Evolutionary conservation across 2,888 invertebrate genomes (phyloP).

Genomic region (Acanthosepion pharaonis): DNA sequence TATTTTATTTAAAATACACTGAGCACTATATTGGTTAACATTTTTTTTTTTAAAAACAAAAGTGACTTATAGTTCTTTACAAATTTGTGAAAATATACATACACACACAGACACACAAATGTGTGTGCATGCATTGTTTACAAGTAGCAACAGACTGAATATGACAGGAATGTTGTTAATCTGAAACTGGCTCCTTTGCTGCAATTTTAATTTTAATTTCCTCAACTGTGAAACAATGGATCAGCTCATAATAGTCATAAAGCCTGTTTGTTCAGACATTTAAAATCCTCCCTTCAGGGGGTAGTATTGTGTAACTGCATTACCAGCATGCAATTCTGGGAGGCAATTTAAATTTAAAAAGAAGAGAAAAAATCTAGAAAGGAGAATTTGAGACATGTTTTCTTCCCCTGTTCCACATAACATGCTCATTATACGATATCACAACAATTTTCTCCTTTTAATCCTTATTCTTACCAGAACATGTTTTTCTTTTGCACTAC

Average conservation of each 20-base stretch:
- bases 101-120: too few species aligned
- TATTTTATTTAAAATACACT: too few species aligned
- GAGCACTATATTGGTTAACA: too few species aligned
- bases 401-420: background rate
- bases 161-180: background rate
- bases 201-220: background rate
- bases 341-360: background rate
- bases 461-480: background rate
- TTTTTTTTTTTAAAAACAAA: too few species aligned
- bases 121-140: too few species aligned
- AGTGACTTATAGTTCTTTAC: too few species aligned
- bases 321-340: background rate
- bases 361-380: background rate
- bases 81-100: too few species aligned
- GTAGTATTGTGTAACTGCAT: too few species aligned
- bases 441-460: background rate
- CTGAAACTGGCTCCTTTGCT: background rate
- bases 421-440: background rate
- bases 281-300: background rate
- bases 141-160: background rate
- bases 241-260: background rate
- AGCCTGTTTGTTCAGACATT: background rate
- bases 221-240: background rate
- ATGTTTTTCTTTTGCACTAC: background rate
- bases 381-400: background rate